Conservation (phyloP, 2,888 invertebrate species). For the Aromia moschata region DNA sequence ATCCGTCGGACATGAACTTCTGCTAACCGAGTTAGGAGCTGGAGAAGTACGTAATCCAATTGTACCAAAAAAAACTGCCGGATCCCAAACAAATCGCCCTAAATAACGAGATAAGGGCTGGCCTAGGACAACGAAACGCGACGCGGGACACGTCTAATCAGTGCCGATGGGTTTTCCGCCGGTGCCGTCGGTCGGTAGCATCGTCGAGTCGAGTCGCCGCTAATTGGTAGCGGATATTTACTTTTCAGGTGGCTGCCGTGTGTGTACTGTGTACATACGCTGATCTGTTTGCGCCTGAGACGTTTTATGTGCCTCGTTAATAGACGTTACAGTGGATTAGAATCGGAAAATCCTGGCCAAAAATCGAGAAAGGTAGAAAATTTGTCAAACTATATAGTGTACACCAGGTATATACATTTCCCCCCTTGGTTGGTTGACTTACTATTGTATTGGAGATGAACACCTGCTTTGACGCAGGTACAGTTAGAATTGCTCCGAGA, state of each 20-base stretch:
- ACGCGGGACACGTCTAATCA: slow-evolving; percentile 5
- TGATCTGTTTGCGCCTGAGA: not conserved
- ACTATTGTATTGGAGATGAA: too few relatives aligned
- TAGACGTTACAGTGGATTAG: too few relatives aligned
- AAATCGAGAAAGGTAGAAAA: too few relatives aligned
- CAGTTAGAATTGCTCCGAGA: too few relatives aligned
- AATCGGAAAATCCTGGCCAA: too few relatives aligned
- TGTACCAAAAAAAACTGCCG: slow-evolving; percentile 3
- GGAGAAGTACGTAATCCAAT: not conserved
- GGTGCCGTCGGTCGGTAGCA: slow-evolving; percentile 3
- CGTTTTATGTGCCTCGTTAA: slow-evolving; percentile 9
- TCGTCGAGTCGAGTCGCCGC: slow-evolving; percentile 8
- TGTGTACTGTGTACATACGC: too few relatives aligned
- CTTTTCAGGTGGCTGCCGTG: slow-evolving; percentile 9
- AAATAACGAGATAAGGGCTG: slow-evolving; percentile 10
- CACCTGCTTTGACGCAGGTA: too few relatives aligned
- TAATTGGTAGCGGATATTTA: slow-evolving; percentile 21
- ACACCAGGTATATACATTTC: too few relatives aligned
- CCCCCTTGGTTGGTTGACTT: too few relatives aligned
- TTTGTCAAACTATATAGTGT: too few relatives aligned
- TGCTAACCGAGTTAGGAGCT: not conserved
- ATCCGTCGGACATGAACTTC: not conserved
- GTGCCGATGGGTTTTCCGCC: slow-evolving; percentile 7
- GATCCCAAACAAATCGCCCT: not conserved
- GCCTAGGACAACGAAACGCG: slow-evolving; percentile 12